A percentile compares a stretch with the other conserved stretches of the same genome.
Conservation (phyloP, 2,113 vertebrate genomes). For the Zeus faber region DNA sequence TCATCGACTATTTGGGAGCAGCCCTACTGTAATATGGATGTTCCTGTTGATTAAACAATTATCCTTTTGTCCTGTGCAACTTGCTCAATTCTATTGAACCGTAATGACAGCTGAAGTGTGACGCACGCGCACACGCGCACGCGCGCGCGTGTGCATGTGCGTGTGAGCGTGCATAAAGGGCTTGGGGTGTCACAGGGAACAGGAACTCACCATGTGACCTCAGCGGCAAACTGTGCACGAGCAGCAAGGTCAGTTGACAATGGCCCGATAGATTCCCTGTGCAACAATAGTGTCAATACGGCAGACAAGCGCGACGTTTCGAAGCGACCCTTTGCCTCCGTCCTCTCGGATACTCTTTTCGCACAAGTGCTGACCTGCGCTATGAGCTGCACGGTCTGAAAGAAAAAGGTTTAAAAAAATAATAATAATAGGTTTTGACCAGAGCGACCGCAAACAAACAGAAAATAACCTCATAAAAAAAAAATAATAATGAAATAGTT, state of each 20-base stretch:
- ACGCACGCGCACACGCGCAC: no score
- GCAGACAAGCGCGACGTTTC: conserved; percentile 60
- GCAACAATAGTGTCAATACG: conserved; percentile 43
- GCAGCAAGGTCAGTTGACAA: conserved; percentile 46
- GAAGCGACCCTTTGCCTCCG: conserved; percentile 29
- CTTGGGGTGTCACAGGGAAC: conserved; percentile 1
- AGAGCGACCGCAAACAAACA: no score
- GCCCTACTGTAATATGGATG: no score
- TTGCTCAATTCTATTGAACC: no score
- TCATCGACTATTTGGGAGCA: no score
- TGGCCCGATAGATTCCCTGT: conserved; percentile 46
- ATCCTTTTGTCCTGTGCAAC: no score
- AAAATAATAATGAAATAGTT: no score
- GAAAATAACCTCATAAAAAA: no score
- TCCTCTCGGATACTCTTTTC: conserved; percentile 36
- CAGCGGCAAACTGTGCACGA: conserved; percentile 22
- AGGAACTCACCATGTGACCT: conserved; percentile 3
- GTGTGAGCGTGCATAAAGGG: neutral
- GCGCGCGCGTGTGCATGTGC: neutral
- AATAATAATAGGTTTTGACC: no score
- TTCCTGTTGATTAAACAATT: no score
- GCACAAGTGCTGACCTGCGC: conserved; percentile 21
- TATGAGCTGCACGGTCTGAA: neutral
- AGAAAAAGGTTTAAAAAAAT: no score
- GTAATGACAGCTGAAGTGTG: no score